These are phyloP conservation scores for Gasteruption jaculator DNA, from an alignment of 2,888 invertebrate genomes.

Conservation along the genomic window DNA sequence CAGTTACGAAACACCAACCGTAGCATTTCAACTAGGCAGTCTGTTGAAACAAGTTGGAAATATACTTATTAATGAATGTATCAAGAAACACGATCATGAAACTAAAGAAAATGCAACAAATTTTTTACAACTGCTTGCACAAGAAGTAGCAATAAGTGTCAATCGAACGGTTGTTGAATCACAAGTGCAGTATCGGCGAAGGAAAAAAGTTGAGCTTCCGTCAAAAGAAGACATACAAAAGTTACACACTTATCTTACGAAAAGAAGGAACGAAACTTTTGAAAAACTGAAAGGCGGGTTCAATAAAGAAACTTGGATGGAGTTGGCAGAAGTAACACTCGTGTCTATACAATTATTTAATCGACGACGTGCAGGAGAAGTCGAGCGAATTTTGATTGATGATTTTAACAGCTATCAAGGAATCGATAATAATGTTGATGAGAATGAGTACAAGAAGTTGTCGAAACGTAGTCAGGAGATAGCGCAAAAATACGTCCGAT, in stretches of 20 bases:
- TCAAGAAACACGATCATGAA: conserved; percentile 20
- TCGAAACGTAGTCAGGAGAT: conserved; percentile 10
- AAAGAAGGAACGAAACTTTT: conserved; percentile 2
- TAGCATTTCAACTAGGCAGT: conserved; percentile 22
- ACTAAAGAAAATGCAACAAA: conserved; percentile 16
- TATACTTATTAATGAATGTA: conserved; percentile 20
- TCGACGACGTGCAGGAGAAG: conserved; percentile 23
- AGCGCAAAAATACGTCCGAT: conserved; percentile 18
- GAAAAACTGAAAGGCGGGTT: conserved; percentile 8
- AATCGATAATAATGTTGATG: conserved; percentile 10
- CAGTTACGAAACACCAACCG: conserved; percentile 20
- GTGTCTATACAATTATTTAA: conserved; percentile 21
- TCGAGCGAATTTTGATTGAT: conserved; percentile 15
- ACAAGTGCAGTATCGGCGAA: conserved; percentile 9
- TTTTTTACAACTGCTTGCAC: conserved; percentile 20
- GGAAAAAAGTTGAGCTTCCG: conserved; percentile 10
- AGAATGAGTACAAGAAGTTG: conserved; percentile 9
- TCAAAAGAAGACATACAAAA: conserved; percentile 16
- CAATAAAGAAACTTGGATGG: conserved; percentile 6
- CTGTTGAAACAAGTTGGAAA: conserved; percentile 22
- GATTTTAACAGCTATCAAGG: conserved; percentile 15
- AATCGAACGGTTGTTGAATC: conserved; percentile 22
- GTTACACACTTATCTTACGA: conserved; percentile 9
- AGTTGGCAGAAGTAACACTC: conserved; percentile 12
- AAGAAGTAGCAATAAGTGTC: conserved; percentile 17